A percentile compares a stretch with the other conserved stretches of the same genome.
phyloP scores from a whole-genome alignment of 2,797 vertebrate species.

The Gadopsis marmoratus region DNA sequence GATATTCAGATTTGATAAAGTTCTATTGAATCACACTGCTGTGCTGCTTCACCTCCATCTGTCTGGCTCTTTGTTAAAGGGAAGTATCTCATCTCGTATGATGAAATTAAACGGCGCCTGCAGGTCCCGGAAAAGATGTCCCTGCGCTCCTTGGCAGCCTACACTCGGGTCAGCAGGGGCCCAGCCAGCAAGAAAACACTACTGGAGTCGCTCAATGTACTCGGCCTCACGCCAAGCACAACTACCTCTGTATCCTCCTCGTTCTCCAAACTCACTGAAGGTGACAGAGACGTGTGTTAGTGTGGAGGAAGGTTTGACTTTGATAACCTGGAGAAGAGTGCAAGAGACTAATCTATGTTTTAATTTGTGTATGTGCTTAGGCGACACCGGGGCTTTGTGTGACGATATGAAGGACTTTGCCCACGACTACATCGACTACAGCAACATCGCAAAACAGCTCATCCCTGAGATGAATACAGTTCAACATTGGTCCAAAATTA shows the following conservation, averaged over 20 bases:
- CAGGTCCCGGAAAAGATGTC: slow-evolving; percentile 89
- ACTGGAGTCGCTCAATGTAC: slow-evolving; percentile 82
- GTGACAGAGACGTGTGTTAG: slow-evolving; percentile 55
- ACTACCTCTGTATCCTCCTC: slow-evolving; percentile 88
- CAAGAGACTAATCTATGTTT: background rate
- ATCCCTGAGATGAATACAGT: slow-evolving; percentile 86
- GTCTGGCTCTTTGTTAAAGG: slow-evolving; percentile 61
- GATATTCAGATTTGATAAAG: slow-evolving; percentile 5
- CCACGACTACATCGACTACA: slow-evolving; percentile 86
- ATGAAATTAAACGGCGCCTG: slow-evolving; percentile 86
- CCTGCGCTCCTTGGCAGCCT: slow-evolving; percentile 86
- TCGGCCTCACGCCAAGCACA: slow-evolving; percentile 86
- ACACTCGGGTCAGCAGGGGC: slow-evolving; percentile 88
- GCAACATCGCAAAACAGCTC: slow-evolving; percentile 87
- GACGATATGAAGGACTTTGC: slow-evolving; percentile 88
- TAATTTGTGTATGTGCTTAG: slow-evolving; percentile 55
- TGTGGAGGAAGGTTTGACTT: background rate
- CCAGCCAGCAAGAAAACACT: slow-evolving; percentile 88
- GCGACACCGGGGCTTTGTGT: slow-evolving; percentile 85
- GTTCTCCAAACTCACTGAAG: slow-evolving; percentile 89
- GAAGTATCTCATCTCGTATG: slow-evolving; percentile 84
- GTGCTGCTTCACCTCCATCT: background rate
- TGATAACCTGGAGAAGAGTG: background rate
- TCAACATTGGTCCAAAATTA: slow-evolving; percentile 90
- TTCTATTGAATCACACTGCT: background rate